These are phyloP conservation scores for Cyanoderma ruficeps DNA, from an alignment of 2,113 vertebrate species.

Conservation along the genomic window DNA sequence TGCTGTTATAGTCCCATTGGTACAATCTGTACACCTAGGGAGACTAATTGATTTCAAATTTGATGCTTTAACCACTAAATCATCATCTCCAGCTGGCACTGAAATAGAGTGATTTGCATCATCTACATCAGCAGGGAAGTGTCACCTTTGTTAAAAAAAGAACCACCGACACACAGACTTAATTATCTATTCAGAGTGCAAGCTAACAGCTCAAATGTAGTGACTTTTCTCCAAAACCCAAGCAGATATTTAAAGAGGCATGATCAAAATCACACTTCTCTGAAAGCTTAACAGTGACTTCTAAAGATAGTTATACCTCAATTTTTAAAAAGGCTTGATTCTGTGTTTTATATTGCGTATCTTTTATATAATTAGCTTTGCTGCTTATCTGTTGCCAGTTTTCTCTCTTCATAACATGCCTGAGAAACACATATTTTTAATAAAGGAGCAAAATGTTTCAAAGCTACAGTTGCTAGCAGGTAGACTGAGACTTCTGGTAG, in stretches of 20 bases:
- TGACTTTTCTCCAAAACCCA: background rate
- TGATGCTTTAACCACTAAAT: slow-evolving; percentile 32
- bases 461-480: background rate
- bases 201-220: slow-evolving; percentile 15
- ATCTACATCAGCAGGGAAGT: slow-evolving; percentile 57
- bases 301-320: slow-evolving; percentile 18
- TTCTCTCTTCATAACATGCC: background rate
- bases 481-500: background rate
- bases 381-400: background rate
- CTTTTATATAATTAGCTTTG: background rate
- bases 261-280: slow-evolving; percentile 2
- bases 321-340: background rate
- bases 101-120: slow-evolving; percentile 54
- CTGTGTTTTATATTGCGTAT: background rate
- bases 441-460: background rate
- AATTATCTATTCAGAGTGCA: slow-evolving; percentile 52
- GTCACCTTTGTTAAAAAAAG: slow-evolving; percentile 66
- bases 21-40: background rate
- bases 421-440: background rate
- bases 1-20: background rate
- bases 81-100: slow-evolving; percentile 43
- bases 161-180: slow-evolving; percentile 58
- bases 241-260: slow-evolving; percentile 41
- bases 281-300: background rate
- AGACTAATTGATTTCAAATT: slow-evolving; percentile 31